phyloP scores from a whole-genome alignment of 2,113 vertebrate genomes.

The Lepus europaeus region DNA sequence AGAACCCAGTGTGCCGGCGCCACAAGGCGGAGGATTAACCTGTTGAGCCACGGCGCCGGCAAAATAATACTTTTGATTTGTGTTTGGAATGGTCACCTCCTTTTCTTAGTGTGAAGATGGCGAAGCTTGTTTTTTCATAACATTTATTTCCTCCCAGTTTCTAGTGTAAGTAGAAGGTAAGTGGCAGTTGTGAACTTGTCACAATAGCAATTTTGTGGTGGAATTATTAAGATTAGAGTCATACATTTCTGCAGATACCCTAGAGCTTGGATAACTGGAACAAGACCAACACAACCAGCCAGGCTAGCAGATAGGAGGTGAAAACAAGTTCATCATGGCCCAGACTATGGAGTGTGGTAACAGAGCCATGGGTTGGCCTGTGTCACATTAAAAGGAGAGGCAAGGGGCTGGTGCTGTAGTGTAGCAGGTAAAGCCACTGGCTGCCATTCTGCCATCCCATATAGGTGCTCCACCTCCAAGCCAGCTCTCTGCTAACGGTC shows the following conservation, averaged over 20 bases:
- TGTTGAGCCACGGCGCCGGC: too few species aligned
- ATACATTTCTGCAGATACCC: neutral
- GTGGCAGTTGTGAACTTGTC: neutral
- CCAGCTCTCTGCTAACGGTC: too few species aligned
- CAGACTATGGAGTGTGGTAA: too few species aligned
- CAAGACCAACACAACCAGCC: neutral
- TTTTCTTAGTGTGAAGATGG: neutral
- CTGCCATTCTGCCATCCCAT: too few species aligned
- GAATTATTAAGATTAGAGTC: neutral
- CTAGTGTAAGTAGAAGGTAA: neutral
- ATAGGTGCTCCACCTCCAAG: too few species aligned
- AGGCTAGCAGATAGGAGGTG: too few species aligned
- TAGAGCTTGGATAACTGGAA: neutral
- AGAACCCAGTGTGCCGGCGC: too few species aligned
- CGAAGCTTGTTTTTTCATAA: neutral
- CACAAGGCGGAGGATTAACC: too few species aligned
- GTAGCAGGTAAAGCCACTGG: too few species aligned
- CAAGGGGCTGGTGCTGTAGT: too few species aligned
- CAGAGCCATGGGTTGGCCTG: neutral
- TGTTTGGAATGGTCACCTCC: neutral
- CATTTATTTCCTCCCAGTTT: neutral
- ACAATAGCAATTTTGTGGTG: neutral
- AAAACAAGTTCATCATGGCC: neutral
- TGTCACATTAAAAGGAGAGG: neutral
- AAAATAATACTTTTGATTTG: neutral